Conservation (phyloP, 2,888 invertebrate genomes). For the Dasysyrphus tricinctus region DNA sequence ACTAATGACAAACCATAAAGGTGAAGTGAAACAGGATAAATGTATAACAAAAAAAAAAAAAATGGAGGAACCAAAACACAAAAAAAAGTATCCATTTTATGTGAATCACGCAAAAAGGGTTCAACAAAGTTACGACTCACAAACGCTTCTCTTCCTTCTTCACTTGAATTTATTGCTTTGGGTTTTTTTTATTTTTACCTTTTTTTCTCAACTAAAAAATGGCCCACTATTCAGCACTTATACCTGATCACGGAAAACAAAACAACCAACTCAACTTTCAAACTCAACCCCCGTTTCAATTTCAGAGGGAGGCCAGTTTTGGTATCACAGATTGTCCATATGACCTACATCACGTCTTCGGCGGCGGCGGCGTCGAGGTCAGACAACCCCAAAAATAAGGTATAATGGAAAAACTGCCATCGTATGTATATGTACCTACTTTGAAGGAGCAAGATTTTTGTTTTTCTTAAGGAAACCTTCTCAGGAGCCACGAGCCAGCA, state of each 20-base stretch:
- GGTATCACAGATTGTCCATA: constrained; percentile 73
- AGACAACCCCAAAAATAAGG: constrained; percentile 27
- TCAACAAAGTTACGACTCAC: constrained; percentile 40
- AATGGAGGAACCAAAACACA: constrained; percentile 7
- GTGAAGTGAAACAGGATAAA: constrained; percentile 33
- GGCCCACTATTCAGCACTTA: constrained; percentile 59
- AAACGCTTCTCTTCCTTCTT: constrained; percentile 11
- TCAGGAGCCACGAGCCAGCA: constrained; percentile 41
- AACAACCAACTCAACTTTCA: constrained; percentile 44
- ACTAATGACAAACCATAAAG: constrained; percentile 64
- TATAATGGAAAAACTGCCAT: constrained; percentile 13
- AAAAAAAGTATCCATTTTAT: constrained; percentile 24
- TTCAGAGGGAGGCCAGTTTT: constrained; percentile 49
- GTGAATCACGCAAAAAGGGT: constrained; percentile 55
- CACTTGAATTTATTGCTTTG: constrained; percentile 41
- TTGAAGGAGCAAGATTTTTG: constrained; percentile 33
- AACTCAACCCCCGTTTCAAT: constrained; percentile 43
- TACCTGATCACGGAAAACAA: not conserved
- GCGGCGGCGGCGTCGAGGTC: constrained; percentile 5
- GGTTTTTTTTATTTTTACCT: constrained; percentile 12
- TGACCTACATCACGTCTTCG: constrained; percentile 72
- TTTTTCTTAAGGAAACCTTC: constrained; percentile 28
- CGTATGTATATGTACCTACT: constrained; percentile 20
- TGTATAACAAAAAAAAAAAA: constrained; percentile 18
- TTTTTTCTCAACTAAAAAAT: constrained; percentile 49